Base-by-base conservation (phyloP, 1,140 invertebrate species). In the Lucilia cuprina region DNA sequence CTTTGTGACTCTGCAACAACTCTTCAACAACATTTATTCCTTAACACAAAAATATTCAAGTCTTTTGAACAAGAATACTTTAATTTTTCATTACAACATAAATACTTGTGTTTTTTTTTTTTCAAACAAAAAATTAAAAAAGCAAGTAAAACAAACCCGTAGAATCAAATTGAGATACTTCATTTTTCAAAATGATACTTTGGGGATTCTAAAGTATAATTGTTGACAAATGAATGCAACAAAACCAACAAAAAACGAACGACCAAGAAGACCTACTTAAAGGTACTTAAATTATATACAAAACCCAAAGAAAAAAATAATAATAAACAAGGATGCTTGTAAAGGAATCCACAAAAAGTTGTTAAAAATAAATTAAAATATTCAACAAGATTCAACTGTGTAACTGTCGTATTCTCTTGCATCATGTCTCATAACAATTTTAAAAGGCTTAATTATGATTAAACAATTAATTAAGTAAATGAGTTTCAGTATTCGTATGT, bases 191-290 rank as follows among this genome's bases (percentile, higher is more conserved):
- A 70, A 70, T 70, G 65, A 70, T 70, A 70, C 65, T 70, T 70
- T 21, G 25, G 65, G 65, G 65, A 70, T 21, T 70, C n/a, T 21
- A 21, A 70, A 70, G 65, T 70, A 70, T 19, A 70, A 70, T 70
- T 70, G 65, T 70, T 70, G 65, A 70, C 65, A 70, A 70, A 70
- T 70, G 65, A 70, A 70, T 70, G 65, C 65, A 19, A 70, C 55
- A 60, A 60, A 60, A 41, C 41, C 41, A 41, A 41, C 0, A 7
- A 41, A 41, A 41, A 41, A 41, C 5, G 41, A 10, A 41, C 5
- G 14, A 60, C 0, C 55, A 60, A 60, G 55, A 0, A 70, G 65
- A 10, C 65, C 65, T 70, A 25, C 65, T 70, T 70, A 70, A 70
- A 70, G 19, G 65, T 70, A 21, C 65, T 70, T 70, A 21, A 25